Evolutionary conservation across 2,113 vertebrate species (phyloP).

Genomic region (Poicephalus meyeri): DNA sequence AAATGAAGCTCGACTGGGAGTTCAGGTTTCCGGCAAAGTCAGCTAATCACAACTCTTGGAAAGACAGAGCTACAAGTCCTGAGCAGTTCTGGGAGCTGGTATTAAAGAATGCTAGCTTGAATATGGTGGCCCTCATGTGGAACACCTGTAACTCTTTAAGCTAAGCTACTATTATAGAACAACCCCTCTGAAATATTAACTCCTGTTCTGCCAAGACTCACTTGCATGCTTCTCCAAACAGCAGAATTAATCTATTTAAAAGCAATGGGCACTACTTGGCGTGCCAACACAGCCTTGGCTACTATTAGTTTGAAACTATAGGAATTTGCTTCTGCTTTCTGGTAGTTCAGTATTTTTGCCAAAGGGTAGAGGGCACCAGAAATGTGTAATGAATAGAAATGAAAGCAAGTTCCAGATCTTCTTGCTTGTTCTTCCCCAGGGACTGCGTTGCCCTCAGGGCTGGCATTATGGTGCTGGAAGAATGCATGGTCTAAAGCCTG

Average conservation of each 20-base stretch:
- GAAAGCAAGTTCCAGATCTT: background rate
- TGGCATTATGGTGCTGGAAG: background rate
- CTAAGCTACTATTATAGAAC: background rate
- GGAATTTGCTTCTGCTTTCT: background rate
- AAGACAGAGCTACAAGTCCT: background rate
- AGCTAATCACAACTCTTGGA: background rate
- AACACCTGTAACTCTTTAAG: background rate
- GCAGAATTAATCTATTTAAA: background rate
- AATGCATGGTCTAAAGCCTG: background rate
- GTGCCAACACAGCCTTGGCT: background rate
- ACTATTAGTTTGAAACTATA: background rate
- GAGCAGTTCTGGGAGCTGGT: background rate
- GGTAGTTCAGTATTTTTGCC: background rate
- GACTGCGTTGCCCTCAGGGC: background rate
- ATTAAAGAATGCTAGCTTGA: background rate
- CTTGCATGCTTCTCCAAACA: background rate
- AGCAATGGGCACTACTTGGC: background rate
- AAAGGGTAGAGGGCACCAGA: background rate
- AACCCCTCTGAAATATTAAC: background rate
- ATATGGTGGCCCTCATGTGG: background rate
- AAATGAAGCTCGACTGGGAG: background rate
- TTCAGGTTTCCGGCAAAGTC: background rate
- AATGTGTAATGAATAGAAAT: background rate
- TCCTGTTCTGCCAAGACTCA: background rate
- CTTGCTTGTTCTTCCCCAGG: background rate